These are phyloP conservation scores for Macrocentrus cingulum DNA, from an alignment of 1,140 invertebrate genomes.

Conservation along the genomic window DNA sequence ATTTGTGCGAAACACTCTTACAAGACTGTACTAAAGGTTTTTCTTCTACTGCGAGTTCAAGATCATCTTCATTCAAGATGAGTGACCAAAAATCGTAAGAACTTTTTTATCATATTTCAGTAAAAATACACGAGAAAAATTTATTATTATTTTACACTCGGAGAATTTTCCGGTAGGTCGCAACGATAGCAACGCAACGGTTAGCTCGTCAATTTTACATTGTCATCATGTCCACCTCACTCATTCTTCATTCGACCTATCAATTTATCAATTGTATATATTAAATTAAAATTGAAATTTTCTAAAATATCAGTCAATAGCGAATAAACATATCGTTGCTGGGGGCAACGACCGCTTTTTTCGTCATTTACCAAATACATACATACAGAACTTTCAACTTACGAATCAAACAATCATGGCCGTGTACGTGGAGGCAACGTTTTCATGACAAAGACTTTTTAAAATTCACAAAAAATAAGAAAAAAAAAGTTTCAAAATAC, in stretches of 20 bases:
- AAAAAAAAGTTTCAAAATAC: too few relatives aligned
- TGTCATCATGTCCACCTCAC: conserved; percentile 57
- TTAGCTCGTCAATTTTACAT: conserved; percentile 53
- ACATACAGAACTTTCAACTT: background rate
- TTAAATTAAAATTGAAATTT: too few relatives aligned
- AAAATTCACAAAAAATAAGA: too few relatives aligned
- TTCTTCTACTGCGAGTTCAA: conserved; percentile 10
- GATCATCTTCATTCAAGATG: conserved; percentile 33
- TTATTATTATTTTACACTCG: conserved; percentile 3
- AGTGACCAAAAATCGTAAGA: conserved; percentile 51
- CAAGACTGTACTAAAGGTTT: conserved; percentile 1
- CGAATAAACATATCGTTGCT: too few relatives aligned
- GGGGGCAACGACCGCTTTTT: too few relatives aligned
- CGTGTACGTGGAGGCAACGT: conserved; percentile 2
- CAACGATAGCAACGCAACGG: conserved; percentile 26
- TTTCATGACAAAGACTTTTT: conserved; percentile 33
- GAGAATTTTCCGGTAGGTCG: conserved; percentile 13
- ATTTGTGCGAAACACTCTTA: background rate
- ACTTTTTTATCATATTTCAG: conserved; percentile 1
- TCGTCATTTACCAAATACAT: too few relatives aligned
- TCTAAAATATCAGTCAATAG: background rate
- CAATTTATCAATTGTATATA: too few relatives aligned
- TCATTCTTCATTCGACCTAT: conserved; percentile 37
- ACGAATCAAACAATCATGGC: conserved; percentile 6
- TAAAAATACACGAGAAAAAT: conserved; percentile 1